Evolutionary conservation across 2,797 vertebrate species (phyloP).

Genomic region (Scleropages formosus): DNA sequence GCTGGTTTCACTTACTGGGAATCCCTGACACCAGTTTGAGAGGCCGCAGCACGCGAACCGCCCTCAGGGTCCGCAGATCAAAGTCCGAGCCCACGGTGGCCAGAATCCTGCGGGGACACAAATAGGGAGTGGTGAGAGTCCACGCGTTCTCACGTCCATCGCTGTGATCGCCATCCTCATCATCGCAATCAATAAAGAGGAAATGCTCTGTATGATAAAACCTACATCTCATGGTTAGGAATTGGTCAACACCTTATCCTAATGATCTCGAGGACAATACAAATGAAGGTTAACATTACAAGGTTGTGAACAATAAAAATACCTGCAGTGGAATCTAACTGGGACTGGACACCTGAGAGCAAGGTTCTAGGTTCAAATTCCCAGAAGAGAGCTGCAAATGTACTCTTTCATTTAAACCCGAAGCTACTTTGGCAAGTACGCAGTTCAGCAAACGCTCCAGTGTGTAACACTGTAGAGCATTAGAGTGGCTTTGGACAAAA

Average conservation of each 20-base stretch:
- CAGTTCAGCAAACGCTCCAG: no score
- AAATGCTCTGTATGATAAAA: no score
- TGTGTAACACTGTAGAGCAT: no score
- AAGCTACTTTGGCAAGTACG: no score
- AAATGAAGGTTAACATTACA: no score
- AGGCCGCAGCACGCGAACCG: conserved; percentile 87
- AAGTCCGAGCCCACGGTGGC: conserved; percentile 89
- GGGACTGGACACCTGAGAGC: no score
- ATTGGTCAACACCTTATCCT: not conserved
- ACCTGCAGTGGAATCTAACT: no score
- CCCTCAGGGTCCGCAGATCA: conserved; percentile 88
- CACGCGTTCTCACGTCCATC: not conserved
- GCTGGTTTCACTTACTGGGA: conserved; percentile 80
- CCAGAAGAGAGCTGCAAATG: no score
- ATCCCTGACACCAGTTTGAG: conserved; percentile 96
- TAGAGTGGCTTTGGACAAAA: not conserved
- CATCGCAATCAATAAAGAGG: not conserved
- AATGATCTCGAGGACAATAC: no score
- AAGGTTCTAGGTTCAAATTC: no score
- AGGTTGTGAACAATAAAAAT: no score
- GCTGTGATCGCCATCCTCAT: not conserved
- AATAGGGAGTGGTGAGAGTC: not conserved
- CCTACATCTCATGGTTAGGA: not conserved
- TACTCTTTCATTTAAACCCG: no score
- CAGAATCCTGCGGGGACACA: conserved; percentile 74